Evolutionary conservation across 1,140 invertebrate genomes (phyloP).

Genomic region (Macrosteles quadrilineatus): DNA sequence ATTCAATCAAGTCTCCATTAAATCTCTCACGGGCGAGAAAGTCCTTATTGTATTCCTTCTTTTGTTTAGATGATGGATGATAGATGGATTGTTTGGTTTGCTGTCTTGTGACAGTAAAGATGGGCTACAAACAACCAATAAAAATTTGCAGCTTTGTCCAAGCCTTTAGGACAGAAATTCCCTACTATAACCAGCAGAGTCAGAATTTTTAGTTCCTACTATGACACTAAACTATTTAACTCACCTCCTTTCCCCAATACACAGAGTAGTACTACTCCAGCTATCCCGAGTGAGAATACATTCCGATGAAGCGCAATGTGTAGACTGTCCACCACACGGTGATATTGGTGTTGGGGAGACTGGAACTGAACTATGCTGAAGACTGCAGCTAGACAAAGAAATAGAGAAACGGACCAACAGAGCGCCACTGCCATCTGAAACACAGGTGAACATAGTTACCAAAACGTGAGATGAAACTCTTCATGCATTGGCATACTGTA

Average conservation of each 20-base stretch:
- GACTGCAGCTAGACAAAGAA: background rate
- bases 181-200: too few relatives aligned
- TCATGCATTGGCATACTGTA: too few relatives aligned
- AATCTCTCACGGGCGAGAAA: too few relatives aligned
- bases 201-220: too few relatives aligned
- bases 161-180: too few relatives aligned
- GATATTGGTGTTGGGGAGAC: background rate
- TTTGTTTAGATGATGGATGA: too few relatives aligned
- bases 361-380: slow-evolving; percentile 3
- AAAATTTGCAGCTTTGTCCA: too few relatives aligned
- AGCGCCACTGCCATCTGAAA: background rate
- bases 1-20: too few relatives aligned
- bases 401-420: background rate
- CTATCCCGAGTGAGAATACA: background rate
- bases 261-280: background rate
- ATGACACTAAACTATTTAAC: background rate
- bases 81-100: too few relatives aligned
- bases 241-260: slow-evolving; percentile 5
- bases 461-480: background rate
- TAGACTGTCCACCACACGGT: background rate
- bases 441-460: background rate
- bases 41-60: too few relatives aligned
- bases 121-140: too few relatives aligned
- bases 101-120: too few relatives aligned
- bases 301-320: slow-evolving; percentile 13